Base-by-base conservation (phyloP, 2,797 vertebrate genomes). In the Sebastes dallii region DNA sequence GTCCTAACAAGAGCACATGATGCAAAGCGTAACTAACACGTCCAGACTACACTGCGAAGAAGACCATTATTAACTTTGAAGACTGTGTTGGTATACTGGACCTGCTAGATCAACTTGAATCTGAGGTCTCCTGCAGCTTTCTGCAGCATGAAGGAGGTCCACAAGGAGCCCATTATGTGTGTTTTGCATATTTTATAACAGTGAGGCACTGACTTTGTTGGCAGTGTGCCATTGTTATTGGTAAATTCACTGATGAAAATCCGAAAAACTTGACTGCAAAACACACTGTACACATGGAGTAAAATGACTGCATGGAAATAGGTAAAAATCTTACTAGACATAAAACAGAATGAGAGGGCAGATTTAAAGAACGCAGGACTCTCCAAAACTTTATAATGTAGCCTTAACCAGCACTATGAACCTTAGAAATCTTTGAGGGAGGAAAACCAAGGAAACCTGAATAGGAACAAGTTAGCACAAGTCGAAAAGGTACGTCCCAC, bases 1-100 rank as follows among this genome's bases (percentile, higher is more conserved):
- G 83, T 50, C 42, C 24, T 58, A 67, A 82, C 65, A 82, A 81
- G 61, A 81, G 56, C 11, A 9, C 20, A 65, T 68, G 62, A 77
- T 34, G 20, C 34, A 56, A 67, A 77, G 74, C 42, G 5, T 70
- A 76, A 78, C 72, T 78, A 81, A 87, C 59, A 54, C 76, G 67
- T 80, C 36, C 3, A 2, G 75, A 77, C 68, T 39, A 27, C 50
- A 75, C 29, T 60, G 22, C 66, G 73, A 36, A 77, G 79, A 36
- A 77, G 25, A 74, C 39, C 13, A 50, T 73, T 30, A 78, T 55
- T 76, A 84, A 60, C 56, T 55, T 14, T 66, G 68, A 73, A 25
- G 9, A 29, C n/a, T 59, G 60, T 52, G 32, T 52, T 56, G 18
- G 36, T 46, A 74, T 10, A 66, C 16, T 12, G 24, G 34, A 67